These are phyloP conservation scores for Amazona ochrocephala DNA, from an alignment of 2,797 vertebrate species.

Conservation along the genomic window DNA sequence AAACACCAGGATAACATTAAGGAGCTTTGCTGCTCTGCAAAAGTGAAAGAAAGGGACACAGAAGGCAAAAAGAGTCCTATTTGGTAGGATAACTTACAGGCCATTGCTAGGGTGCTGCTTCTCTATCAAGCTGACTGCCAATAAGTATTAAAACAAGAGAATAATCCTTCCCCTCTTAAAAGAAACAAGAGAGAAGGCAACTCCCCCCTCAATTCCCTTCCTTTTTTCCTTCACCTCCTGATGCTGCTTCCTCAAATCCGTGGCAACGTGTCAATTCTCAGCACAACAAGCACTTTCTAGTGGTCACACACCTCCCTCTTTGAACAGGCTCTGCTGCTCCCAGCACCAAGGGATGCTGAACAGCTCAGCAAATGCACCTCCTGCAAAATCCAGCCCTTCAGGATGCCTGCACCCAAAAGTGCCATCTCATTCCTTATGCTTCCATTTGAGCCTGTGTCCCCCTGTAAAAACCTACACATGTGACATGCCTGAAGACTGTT, in stretches of 20 bases:
- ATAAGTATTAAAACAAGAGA: background rate
- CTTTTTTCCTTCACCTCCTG: background rate
- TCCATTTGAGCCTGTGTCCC: background rate
- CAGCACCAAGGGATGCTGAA: background rate
- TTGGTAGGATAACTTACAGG: background rate
- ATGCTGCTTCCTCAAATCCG: background rate
- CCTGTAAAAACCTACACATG: background rate
- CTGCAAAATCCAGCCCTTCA: background rate
- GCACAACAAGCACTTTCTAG: background rate
- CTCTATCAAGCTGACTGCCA: background rate
- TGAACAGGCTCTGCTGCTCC: background rate
- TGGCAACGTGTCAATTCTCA: background rate
- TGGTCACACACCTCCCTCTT: background rate
- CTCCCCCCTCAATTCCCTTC: background rate
- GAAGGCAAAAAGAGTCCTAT: background rate
- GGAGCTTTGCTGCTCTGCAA: background rate
- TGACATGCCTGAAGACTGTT: background rate
- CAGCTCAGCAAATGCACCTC: background rate
- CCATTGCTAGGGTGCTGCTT: background rate
- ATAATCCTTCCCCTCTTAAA: background rate
- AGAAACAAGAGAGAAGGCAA: background rate
- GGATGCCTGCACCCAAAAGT: background rate
- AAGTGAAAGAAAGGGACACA: background rate
- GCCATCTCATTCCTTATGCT: background rate
- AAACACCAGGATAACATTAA: background rate